Conservation (phyloP, 2,113 vertebrate genomes). For the Passerina amoena region DNA sequence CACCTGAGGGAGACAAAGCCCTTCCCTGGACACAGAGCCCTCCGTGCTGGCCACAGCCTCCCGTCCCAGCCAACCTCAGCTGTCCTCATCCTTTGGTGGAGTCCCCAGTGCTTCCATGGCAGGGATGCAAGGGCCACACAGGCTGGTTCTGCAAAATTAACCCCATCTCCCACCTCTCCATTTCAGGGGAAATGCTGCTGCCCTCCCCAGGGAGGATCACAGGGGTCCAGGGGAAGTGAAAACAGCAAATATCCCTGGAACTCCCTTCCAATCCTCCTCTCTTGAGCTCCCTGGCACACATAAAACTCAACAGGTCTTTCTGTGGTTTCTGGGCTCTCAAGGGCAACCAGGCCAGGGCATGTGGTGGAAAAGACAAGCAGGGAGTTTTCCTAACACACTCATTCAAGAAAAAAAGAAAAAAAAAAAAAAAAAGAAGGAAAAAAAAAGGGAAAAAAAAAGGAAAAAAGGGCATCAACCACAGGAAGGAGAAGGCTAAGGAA, state of each 20-base stretch:
- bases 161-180: not conserved
- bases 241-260: not conserved
- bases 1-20: constrained; percentile 45
- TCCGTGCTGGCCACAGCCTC: not conserved
- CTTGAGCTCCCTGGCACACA: not conserved
- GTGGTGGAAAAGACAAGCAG: not conserved
- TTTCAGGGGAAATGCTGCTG: rapidly evolving
- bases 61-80: rapidly evolving
- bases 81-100: rapidly evolving
- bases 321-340: not conserved
- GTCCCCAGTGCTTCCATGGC: rapidly evolving
- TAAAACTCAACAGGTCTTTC: not conserved
- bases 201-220: not conserved
- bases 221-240: not conserved
- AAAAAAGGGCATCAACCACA: not conserved
- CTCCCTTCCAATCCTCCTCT: not conserved
- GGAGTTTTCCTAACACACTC: not conserved
- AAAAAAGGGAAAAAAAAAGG: rapidly evolving
- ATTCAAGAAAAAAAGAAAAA: rapidly evolving
- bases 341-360: not conserved
- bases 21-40: not conserved
- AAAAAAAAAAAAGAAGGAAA: rapidly evolving
- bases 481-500: not conserved
- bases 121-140: rapidly evolving
- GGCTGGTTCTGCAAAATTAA: not conserved